These are phyloP conservation scores for Clostera curtula DNA, from an alignment of 2,888 invertebrate genomes.

Conservation along the genomic window DNA sequence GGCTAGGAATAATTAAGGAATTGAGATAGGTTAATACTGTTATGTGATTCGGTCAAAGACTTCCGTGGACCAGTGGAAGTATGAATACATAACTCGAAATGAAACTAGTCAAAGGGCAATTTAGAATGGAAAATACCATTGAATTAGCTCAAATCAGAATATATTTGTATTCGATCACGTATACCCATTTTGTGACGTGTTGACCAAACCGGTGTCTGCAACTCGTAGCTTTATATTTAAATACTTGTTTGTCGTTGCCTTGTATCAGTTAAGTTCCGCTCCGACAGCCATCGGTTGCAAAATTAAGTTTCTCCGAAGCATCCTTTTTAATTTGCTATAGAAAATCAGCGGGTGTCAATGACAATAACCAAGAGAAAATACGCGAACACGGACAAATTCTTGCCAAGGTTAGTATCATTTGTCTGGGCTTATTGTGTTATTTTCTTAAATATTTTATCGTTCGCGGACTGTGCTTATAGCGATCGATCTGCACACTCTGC, in stretches of 20 bases:
- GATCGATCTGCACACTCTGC: no score
- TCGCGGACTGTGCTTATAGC: no score
- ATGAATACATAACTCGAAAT: no score
- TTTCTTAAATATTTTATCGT: no score
- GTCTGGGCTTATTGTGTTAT: neutral
- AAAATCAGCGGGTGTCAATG: slow-evolving; percentile 71
- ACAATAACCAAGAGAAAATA: slow-evolving; percentile 71
- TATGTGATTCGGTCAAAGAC: no score
- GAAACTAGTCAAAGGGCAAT: slow-evolving; percentile 13
- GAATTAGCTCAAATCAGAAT: slow-evolving; percentile 10
- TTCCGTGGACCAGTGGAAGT: no score
- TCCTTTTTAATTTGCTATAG: slow-evolving; percentile 43
- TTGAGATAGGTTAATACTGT: no score
- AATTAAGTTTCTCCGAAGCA: slow-evolving; percentile 45
- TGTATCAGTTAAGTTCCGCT: slow-evolving; percentile 37
- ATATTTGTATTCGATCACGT: slow-evolving; percentile 20
- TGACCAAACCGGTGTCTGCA: slow-evolving; percentile 29
- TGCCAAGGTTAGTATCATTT: slow-evolving; percentile 69
- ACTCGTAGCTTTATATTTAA: slow-evolving; percentile 31
- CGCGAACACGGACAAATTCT: slow-evolving; percentile 71
- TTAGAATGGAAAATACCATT: slow-evolving; percentile 24
- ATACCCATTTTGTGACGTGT: slow-evolving; percentile 12
- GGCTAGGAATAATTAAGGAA: no score
- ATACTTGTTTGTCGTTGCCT: slow-evolving; percentile 27
- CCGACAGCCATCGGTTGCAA: slow-evolving; percentile 40